Base-by-base conservation (phyloP, 1,140 invertebrate species). In the Notospermus geniculatus region DNA sequence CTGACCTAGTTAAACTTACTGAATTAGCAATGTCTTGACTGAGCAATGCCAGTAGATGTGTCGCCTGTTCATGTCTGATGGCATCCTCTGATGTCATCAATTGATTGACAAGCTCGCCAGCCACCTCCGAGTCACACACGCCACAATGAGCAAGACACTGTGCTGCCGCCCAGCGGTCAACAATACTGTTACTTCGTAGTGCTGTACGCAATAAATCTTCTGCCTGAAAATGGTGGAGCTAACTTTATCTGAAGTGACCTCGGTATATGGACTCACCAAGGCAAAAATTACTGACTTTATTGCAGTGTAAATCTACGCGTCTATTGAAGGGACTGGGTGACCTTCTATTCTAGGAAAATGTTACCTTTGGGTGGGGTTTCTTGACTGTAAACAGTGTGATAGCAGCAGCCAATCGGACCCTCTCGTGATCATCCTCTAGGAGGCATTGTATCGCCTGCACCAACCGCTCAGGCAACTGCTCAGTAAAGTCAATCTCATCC, bases 131-230 rank as follows among this genome's bases (percentile, higher is more conserved):
- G 68, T 80, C 77, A 67, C 71, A 76, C 11, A 70, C 67, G 22
- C 78, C 78, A 65, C 62, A 77, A 58, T 77, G 71, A 23, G 75
- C 77, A 50, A 80, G 71, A 68, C 78, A 80, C 67, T 80, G 79
- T 9, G 73, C 77, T 11, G 77, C 77, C 5, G 77, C 72, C 79
- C 79, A 80, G 27, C 79, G 70, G 53, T 80, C 77, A 36, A 73
- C 62, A 1, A 64, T 25, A 25, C 59, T 68, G 23, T 74, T 66
- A 46, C 69, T 63, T 11, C 58, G 45, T 41, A 80, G 54, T 5
- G 72, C 66, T 27, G 54, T 27, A 19, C 71, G 63, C 36, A 80
- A 41, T 17, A 73, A 65, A 2, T 59, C 55, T 54, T 75, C 62
- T n/a, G 75, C 74, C 73, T 78, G 57, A 19, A 64, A 55, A 43